phyloP scores from a whole-genome alignment of 2,797 vertebrate genomes.

The Anomalospiza imberbis region DNA sequence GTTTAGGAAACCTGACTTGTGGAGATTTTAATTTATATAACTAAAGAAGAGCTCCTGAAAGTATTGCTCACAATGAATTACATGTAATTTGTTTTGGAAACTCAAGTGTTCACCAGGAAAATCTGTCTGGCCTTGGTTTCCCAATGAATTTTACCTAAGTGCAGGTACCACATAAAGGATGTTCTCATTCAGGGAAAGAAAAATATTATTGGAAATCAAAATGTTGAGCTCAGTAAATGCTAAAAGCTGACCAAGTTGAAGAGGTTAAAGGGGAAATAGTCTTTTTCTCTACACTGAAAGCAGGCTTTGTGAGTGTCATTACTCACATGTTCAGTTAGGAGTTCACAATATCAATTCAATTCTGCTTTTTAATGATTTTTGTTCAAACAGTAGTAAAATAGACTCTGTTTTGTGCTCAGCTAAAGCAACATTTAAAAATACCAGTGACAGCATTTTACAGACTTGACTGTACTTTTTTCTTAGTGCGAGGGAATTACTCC shows the following conservation, averaged over 20 bases:
- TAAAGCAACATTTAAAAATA: background rate
- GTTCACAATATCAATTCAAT: background rate
- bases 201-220: background rate
- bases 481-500: background rate
- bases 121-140: conserved; percentile 24
- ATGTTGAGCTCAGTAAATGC: background rate
- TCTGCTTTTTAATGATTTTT: background rate
- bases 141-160: background rate
- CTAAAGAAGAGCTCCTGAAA: background rate
- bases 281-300: background rate
- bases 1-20: background rate
- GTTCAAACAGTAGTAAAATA: background rate
- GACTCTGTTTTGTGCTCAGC: background rate
- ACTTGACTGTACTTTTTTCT: background rate
- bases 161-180: background rate
- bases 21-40: conserved; percentile 52
- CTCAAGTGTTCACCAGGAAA: background rate
- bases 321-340: background rate
- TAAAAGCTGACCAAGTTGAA: background rate
- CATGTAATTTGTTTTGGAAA: conserved; percentile 5
- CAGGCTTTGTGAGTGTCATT: background rate
- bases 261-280: background rate
- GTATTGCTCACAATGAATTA: background rate
- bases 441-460: background rate
- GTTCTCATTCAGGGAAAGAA: background rate